These are phyloP conservation scores for Fopius arisanus DNA, from an alignment of 1,140 invertebrate genomes.

Conservation along the genomic window DNA sequence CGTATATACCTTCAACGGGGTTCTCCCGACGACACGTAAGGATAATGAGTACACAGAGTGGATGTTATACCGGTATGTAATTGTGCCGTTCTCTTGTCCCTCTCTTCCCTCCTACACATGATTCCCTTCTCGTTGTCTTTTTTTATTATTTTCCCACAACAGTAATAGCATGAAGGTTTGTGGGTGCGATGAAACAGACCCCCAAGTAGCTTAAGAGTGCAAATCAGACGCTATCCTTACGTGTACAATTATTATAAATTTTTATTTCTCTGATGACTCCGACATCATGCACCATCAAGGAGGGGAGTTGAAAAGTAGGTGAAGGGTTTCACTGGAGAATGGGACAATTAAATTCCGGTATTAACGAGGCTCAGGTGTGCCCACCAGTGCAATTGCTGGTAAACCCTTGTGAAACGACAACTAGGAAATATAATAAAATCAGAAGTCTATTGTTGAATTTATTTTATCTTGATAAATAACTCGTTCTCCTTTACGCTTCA, in stretches of 20 bases:
- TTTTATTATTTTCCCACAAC: background rate
- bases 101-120: slow-evolving; percentile 6
- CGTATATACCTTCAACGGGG: slow-evolving; percentile 7
- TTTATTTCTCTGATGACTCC: background rate
- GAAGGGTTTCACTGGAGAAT: slow-evolving; percentile 37
- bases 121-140: background rate
- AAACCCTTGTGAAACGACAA: background rate
- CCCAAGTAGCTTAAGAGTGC: background rate
- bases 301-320: slow-evolving; percentile 43
- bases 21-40: background rate
- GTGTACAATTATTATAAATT: background rate
- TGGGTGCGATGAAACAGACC: background rate
- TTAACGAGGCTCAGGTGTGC: slow-evolving; percentile 45
- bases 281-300: background rate
- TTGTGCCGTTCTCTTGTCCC: slow-evolving; percentile 14
- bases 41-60: slow-evolving; percentile 15
- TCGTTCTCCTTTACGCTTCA: background rate
- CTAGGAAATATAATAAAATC: background rate
- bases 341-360: slow-evolving; percentile 37
- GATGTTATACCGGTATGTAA: slow-evolving; percentile 16
- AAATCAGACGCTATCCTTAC: background rate
- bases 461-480: background rate
- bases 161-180: slow-evolving; percentile 2
- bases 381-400: background rate
- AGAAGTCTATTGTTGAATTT: background rate